phyloP scores from a whole-genome alignment of 2,113 vertebrate genomes.

The Sphyrna mokarran region DNA sequence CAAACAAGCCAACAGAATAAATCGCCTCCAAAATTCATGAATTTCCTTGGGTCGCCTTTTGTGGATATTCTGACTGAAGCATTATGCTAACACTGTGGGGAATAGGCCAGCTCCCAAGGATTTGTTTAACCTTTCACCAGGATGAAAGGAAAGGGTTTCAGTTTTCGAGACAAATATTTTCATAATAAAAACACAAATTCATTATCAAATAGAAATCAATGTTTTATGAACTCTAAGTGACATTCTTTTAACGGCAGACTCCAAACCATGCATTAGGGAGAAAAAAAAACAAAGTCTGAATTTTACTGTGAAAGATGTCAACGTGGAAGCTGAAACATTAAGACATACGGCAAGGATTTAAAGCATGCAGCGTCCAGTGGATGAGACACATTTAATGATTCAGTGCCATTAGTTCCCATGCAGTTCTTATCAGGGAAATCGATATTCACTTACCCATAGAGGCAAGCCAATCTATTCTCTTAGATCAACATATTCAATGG shows the following conservation, averaged over 20 bases:
- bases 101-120: not conserved
- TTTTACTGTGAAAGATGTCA: not conserved
- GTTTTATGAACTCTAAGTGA: not conserved
- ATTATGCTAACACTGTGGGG: not conserved
- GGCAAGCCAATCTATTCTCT: not conserved
- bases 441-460: not conserved
- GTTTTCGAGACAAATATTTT: not conserved
- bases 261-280: not conserved
- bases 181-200: not conserved
- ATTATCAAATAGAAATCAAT: not conserved
- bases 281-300: not conserved
- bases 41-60: not conserved
- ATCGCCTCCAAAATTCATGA: not conserved
- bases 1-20: not conserved
- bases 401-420: not conserved
- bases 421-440: not conserved
- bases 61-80: not conserved
- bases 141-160: not conserved
- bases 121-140: not conserved
- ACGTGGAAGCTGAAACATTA: not conserved
- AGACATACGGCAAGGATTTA: not conserved
- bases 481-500: not conserved
- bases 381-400: not conserved
- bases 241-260: not conserved
- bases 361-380: not conserved